Percentiles rank a stretch among this genome's conserved stretches.
phyloP scores from a whole-genome alignment of 2,113 vertebrate genomes.

The Struthio camelus region DNA sequence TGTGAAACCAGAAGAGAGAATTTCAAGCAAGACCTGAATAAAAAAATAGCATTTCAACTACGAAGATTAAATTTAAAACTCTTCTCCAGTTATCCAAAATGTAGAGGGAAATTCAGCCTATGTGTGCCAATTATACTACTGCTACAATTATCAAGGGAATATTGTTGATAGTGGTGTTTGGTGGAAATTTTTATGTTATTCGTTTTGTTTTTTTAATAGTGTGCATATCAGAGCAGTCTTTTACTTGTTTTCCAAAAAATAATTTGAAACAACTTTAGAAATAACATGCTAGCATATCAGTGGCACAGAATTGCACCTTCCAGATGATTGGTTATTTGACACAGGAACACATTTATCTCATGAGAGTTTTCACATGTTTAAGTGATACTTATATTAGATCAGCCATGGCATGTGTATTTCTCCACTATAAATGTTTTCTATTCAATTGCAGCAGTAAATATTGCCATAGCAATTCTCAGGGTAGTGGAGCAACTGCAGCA shows the following conservation, averaged over 20 bases:
- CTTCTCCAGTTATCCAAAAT: background rate
- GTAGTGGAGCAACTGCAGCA: background rate
- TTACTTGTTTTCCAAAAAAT: background rate
- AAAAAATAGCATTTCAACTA: background rate
- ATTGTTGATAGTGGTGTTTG: fast-evolving
- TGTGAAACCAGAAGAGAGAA: background rate
- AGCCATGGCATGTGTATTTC: background rate
- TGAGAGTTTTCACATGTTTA: background rate
- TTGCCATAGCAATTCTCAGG: background rate
- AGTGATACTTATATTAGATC: background rate
- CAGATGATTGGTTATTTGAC: background rate
- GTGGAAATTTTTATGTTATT: background rate
- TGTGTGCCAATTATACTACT: background rate
- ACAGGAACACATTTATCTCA: background rate
- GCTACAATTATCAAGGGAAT: background rate
- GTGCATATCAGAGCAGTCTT: background rate
- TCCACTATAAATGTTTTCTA: background rate
- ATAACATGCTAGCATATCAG: fast-evolving
- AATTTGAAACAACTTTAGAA: background rate
- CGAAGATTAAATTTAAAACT: background rate
- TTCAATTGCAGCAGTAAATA: background rate
- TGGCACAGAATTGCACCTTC: background rate
- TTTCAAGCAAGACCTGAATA: background rate
- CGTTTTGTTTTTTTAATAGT: no score
- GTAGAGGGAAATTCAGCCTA: background rate